phyloP scores from a whole-genome alignment of 2,113 vertebrate species.

The Prolemur simus region DNA sequence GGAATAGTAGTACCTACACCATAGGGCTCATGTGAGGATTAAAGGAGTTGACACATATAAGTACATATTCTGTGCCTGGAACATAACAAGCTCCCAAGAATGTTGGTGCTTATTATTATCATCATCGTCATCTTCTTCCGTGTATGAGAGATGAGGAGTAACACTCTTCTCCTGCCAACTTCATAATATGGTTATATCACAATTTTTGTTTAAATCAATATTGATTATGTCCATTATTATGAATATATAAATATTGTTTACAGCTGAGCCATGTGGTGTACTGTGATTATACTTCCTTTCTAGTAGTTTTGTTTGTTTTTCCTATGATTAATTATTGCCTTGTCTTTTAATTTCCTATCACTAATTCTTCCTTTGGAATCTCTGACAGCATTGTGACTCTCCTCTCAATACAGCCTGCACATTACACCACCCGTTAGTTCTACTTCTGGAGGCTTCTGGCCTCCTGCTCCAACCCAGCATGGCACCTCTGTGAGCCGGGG shows the following conservation, averaged over 20 bases:
- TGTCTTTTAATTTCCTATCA: neutral
- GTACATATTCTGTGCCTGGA: neutral
- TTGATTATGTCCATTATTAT: neutral
- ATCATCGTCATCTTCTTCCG: neutral
- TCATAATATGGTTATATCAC: neutral
- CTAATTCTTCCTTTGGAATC: neutral
- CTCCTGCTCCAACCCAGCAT: neutral
- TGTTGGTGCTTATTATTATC: neutral
- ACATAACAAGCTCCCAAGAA: neutral
- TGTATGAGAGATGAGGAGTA: neutral
- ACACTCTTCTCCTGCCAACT: neutral
- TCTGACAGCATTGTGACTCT: neutral
- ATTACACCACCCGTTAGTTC: neutral
- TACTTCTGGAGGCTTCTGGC: neutral
- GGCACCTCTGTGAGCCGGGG: neutral
- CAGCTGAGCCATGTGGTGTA: neutral
- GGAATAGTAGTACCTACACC: no score
- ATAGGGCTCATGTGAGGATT: neutral
- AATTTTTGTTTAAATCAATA: neutral
- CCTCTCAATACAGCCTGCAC: neutral
- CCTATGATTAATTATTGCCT: neutral
- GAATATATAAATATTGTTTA: neutral
- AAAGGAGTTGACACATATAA: neutral
- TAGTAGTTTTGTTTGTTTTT: neutral
- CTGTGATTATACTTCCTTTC: neutral